A percentile compares a stretch with the other conserved stretches of the same genome.
These are phyloP conservation scores for Chaenocephalus aceratus DNA, from an alignment of 2,113 vertebrate genomes.

Conservation along the genomic window DNA sequence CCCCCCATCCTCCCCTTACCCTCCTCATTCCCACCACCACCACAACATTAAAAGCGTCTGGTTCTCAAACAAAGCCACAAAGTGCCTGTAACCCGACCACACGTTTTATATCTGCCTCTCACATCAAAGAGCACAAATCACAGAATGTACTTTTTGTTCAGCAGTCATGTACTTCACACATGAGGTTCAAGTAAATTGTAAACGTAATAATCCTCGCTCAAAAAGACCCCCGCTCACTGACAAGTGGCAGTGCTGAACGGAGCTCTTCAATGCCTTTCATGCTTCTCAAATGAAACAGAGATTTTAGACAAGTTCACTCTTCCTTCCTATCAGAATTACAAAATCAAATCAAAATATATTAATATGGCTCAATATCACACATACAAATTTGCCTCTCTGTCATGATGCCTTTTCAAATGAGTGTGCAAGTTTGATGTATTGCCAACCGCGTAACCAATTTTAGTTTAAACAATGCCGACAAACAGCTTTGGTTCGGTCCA, in stretches of 20 bases:
- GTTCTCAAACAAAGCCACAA: conserved; percentile 60
- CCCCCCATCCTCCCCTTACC: not conserved
- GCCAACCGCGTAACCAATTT: no score
- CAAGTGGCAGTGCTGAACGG: conserved; percentile 34
- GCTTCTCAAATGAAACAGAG: not conserved
- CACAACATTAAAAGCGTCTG: conserved; percentile 50
- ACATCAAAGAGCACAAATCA: conserved; percentile 53
- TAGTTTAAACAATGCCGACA: no score
- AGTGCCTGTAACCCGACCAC: conserved; percentile 58
- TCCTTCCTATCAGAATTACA: not conserved
- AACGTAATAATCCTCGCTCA: conserved; percentile 31
- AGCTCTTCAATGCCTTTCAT: not conserved
- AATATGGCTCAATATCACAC: no score
- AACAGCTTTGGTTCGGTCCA: no score
- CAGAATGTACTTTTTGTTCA: conserved; percentile 52
- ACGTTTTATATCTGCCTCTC: conserved; percentile 62
- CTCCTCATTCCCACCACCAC: conserved; percentile 29
- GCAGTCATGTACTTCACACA: conserved; percentile 53
- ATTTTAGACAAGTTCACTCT: not conserved
- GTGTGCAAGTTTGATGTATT: no score
- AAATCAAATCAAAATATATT: no score
- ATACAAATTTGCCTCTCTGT: no score
- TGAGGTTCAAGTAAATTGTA: conserved; percentile 38
- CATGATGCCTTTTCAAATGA: no score
- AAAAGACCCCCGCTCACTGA: conserved; percentile 9